Conservation (phyloP, 2,888 invertebrate species). For the Labia minor region DNA sequence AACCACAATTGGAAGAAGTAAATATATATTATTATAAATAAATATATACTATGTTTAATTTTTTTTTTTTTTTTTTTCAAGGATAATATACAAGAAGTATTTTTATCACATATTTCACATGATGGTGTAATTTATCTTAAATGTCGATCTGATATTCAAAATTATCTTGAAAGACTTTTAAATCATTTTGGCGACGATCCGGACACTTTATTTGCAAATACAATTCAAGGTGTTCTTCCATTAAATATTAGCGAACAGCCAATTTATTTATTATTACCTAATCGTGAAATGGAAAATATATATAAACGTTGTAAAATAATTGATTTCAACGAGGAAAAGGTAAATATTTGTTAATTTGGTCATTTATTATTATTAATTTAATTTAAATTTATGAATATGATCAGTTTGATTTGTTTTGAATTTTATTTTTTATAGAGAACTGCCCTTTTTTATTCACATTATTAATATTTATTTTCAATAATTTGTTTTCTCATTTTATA, state of each 20-base stretch:
- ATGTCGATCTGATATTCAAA: not conserved
- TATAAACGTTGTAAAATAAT: not conserved
- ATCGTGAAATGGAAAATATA: not conserved
- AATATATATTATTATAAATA: not conserved
- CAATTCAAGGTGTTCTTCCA: not conserved
- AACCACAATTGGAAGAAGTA: not conserved
- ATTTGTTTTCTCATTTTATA: too few relatives aligned
- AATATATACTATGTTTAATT: not conserved
- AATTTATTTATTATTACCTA: not conserved
- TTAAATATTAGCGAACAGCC: not conserved
- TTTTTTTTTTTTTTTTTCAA: not conserved
- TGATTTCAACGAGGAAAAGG: not conserved
- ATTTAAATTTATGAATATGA: too few relatives aligned
- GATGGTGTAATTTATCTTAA: not conserved
- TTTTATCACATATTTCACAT: not conserved
- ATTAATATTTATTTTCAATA: too few relatives aligned
- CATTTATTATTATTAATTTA: too few relatives aligned
- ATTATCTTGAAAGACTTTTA: not conserved
- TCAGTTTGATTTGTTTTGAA: too few relatives aligned
- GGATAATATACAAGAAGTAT: not conserved
- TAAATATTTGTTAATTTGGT: too few relatives aligned
- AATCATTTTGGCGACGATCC: not conserved
- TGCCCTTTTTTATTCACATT: too few relatives aligned
- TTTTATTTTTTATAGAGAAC: too few relatives aligned
- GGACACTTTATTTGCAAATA: not conserved